These are phyloP conservation scores for Hephaestus fuliginosus DNA, from an alignment of 2,797 vertebrate species.

Conservation along the genomic window DNA sequence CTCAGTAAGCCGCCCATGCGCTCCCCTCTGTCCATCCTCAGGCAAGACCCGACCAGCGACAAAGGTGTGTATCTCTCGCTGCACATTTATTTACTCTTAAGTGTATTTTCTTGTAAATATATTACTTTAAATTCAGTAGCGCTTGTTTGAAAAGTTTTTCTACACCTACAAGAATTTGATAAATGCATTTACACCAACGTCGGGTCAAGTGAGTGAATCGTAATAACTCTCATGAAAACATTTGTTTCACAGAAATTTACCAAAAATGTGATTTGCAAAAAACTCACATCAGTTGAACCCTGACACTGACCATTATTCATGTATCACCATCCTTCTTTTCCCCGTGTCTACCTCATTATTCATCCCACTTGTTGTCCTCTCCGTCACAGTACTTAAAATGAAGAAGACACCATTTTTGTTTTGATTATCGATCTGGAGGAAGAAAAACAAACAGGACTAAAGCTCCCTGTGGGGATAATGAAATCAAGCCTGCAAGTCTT, in stretches of 20 bases:
- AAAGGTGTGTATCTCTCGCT: slow-evolving; percentile 84
- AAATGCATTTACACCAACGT: too few species aligned
- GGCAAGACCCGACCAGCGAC: slow-evolving; percentile 92
- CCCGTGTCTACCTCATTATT: not conserved
- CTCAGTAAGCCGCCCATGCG: slow-evolving; percentile 93
- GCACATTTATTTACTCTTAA: not conserved
- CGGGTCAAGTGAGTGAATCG: not conserved
- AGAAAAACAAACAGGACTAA: slow-evolving; percentile 54
- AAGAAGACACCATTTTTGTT: slow-evolving; percentile 42
- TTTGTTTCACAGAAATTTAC: not conserved
- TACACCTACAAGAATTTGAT: not conserved
- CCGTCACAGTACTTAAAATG: slow-evolving; percentile 28
- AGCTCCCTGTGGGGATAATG: slow-evolving; percentile 60
- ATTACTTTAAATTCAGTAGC: not conserved
- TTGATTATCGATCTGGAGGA: slow-evolving; percentile 53
- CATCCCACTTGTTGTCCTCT: slow-evolving; percentile 14
- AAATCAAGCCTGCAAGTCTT: slow-evolving; percentile 49
- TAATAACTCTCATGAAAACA: too few species aligned
- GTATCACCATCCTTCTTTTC: not conserved
- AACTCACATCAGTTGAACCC: not conserved
- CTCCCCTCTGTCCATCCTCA: slow-evolving; percentile 93
- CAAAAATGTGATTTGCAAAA: not conserved
- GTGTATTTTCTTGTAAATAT: not conserved
- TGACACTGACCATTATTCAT: not conserved
- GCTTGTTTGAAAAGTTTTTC: not conserved